Evolutionary conservation across 2,888 invertebrate genomes (phyloP), one percentile per base, ranked within the genome.

Genomic region (Sycophila texana): DNA sequence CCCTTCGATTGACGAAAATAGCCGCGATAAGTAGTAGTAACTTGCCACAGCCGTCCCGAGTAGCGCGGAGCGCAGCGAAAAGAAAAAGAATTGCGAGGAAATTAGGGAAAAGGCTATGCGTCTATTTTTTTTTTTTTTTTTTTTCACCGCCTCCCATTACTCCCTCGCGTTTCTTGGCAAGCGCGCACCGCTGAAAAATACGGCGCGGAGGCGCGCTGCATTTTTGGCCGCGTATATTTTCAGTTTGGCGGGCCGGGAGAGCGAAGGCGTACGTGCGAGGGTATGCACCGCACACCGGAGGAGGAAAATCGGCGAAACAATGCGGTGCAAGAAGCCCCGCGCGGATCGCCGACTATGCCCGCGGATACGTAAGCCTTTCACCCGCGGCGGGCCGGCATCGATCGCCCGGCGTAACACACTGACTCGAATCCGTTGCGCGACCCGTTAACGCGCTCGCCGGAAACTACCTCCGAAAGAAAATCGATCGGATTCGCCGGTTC

Each of bases 121-220:
- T 47, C 66, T 57, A 49, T 63, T 16, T 57, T 63, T 63, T 74
- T 65, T 58, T n/a, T 51, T 57, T 63, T 63, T 74, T 65, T 58
- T n/a, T 51, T 12, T 51, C 30, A 4, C 20, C 70, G 60, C n/a
- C 60, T 81, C 75, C n/a, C n/a, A n/a, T n/a, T n/a, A n/a, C n/a
- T n/a, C n/a, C 51, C 18, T 74, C 51, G 70, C 58, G 70, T 60
- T 79, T 74, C 65, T 80, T 80, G 76, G 76, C 80, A 80, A 67
- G 53, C 16, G 13, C 39, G 60, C 20, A 14, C n/a, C 39, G 63
- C 14, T n/a, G 61, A 39, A 66, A 63, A 74, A 39, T 81, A 71
- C 70, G 72, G 74, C 47, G 18, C 53, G 66, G 67, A 66, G 72
- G 74, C 47, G 18, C 53, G 66, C 66, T 77, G 77, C 74, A 65